Base-by-base conservation (phyloP, 1,140 invertebrate genomes). In the Ladona fulva region DNA sequence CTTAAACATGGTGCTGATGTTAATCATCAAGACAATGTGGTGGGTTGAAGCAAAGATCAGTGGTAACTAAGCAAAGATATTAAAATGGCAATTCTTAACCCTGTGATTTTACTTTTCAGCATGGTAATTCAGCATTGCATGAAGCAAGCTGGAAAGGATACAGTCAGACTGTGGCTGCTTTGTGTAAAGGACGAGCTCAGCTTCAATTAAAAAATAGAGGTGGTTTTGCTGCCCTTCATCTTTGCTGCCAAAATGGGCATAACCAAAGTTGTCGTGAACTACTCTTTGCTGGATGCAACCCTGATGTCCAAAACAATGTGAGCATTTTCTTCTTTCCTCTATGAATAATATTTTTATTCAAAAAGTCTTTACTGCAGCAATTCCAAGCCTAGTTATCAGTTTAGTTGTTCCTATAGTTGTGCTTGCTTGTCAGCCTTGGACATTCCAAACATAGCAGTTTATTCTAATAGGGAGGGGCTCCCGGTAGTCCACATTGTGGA, bases 121-220 rank as follows among this genome's bases (percentile, higher is more conserved):
- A 97, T 86, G 96, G 95, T 66, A 98, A 98, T 87, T 95, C 95
- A 42, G 92, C 96, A 1, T 84, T 97, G 7, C 97, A 99, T 85
- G 96, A 98, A 85, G 94, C 96, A 1, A 91, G 95, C 0, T 98
- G 96, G 94, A 94, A 96, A 81, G 96, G 97, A 0, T 97, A 92
- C 85, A 97, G 95, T 83, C 89, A 92, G 75, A 94, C 93, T 59
- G 91, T 96, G 29, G 90, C 93, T 79, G 84, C 93, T 22, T 88
- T 98, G 59, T 89, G 91, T 73, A 88, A 90, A 80, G 85, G 86
- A 24, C 82, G 84, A 75, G 90, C 91, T 42, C 89, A 92, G 74
- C 85, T 95, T 77, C 89, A 92, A 81, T 87, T 91, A 24, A 89
- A 91, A 82, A 98, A 99, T 86, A 89, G 92, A 80, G 94, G 93